Conservation (phyloP, 2,888 invertebrate species). For the Sarcophaga subvicina region DNA sequence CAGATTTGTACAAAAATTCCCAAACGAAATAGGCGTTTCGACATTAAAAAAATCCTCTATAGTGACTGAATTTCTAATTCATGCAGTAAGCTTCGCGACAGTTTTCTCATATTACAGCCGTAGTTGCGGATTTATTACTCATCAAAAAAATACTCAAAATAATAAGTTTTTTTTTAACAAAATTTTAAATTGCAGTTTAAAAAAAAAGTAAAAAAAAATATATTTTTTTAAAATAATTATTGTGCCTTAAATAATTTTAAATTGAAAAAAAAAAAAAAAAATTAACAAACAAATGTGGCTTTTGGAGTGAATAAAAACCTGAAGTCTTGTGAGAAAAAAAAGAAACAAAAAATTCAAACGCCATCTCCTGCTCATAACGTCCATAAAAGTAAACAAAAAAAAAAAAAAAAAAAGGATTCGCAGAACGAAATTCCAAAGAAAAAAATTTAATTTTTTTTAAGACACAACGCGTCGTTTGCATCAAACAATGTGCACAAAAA, state of each 20-base stretch:
- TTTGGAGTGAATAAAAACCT: background rate
- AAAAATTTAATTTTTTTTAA: background rate
- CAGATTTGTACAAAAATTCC: too few relatives aligned
- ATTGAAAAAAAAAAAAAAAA: conserved; percentile 37
- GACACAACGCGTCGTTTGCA: conserved; percentile 35
- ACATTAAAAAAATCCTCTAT: too few relatives aligned
- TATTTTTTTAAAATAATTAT: conserved; percentile 43
- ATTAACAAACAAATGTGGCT: background rate
- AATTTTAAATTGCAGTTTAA: conserved; percentile 6
- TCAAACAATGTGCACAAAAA: conserved; percentile 79
- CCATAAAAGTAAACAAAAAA: background rate
- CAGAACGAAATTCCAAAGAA: background rate
- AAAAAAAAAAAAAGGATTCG: background rate
- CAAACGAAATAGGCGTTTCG: too few relatives aligned
- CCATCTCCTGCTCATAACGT: conserved; percentile 3
- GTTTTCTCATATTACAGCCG: background rate
- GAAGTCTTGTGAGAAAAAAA: background rate
- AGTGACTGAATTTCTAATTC: too few relatives aligned
- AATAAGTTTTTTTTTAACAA: background rate
- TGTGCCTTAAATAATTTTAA: conserved; percentile 53
- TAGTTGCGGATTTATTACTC: conserved; percentile 28
- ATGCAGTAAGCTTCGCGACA: too few relatives aligned
- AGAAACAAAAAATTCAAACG: background rate
- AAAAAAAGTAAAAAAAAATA: conserved; percentile 29
- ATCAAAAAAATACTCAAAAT: conserved; percentile 22